phyloP scores from a whole-genome alignment of 1,140 invertebrate species.

The Armadillidium nasatum region DNA sequence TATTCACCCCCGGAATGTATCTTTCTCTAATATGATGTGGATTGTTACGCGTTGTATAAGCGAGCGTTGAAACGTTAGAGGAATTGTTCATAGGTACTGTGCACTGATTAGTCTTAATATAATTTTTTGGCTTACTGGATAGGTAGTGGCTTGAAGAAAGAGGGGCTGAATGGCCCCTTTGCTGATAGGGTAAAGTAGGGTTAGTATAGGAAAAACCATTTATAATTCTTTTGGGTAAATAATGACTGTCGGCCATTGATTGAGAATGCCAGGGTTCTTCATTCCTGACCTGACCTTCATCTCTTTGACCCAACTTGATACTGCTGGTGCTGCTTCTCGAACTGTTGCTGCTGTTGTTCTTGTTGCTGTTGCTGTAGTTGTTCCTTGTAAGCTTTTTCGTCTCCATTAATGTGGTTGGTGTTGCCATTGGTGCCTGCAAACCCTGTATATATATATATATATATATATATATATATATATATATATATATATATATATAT shows the following conservation, averaged over 20 bases:
- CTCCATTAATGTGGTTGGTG: background rate
- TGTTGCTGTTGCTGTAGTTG: background rate
- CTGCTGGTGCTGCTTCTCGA: background rate
- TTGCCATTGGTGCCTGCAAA: background rate
- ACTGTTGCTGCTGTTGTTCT: background rate
- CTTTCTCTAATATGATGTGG: background rate
- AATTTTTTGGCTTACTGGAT: background rate
- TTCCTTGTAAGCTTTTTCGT: conserved; percentile 1
- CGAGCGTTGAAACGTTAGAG: too few species aligned
- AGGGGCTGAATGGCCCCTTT: background rate
- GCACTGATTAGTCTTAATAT: background rate
- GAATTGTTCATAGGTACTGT: too few species aligned
- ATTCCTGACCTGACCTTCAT: background rate
- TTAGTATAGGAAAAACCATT: background rate
- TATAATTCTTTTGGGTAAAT: background rate
- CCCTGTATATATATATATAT: background rate
- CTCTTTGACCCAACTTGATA: background rate
- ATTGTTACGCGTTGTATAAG: too few species aligned
- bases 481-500: too few species aligned
- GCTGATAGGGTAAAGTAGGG: background rate
- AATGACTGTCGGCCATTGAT: background rate
- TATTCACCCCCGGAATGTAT: background rate
- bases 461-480: too few species aligned
- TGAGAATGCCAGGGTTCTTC: background rate
- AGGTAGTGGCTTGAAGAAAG: background rate